Evolutionary conservation across 2,888 invertebrate species (phyloP), one percentile per base, ranked within the genome.

Genomic region (Hirtodrosophila alboralis): DNA sequence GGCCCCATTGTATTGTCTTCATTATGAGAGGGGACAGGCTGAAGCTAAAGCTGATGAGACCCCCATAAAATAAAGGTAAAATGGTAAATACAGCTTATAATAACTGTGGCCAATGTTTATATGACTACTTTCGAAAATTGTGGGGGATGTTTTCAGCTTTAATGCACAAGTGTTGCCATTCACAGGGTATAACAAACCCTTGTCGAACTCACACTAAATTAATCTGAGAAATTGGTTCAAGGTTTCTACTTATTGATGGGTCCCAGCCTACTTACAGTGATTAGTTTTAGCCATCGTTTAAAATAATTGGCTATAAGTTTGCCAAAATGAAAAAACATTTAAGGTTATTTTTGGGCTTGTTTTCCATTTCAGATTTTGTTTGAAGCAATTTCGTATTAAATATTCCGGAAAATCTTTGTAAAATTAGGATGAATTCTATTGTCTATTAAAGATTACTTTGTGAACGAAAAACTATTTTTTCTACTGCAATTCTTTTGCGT

Each of bases 1-100:
- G 66, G 58, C 57, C 48, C 48, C 53, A 28, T 43, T 59, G 72
- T 47, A 56, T 71, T 73, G 71, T 75, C 73, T 75, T 70, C 57
- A 75, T 74, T 74, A 67, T 30, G 54, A 18, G 18, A 3, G 4
- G 4, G 18, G 18, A 5, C 5, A 1, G 3, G 18, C 18, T 18
- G 18, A 4, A n/a, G 26, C 26, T 3, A 21, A 5, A 7, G 23
- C 7, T 37, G 45, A 62, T 48, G 48, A 14, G 21, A 6, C 12
- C 47, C 57, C 47, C 64, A 23, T 62, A 44, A 73, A 68, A 52
- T 61, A 62, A 53, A 27, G 31, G 71, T 59, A 21, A 40, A 69
- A 58, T 65, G 4, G 71, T 48, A 54, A 69, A 70, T 56, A 30
- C 37, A 45, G 64, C 57, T 69, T 69, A 62, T 40, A 48, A 62